phyloP scores from a whole-genome alignment of 2,888 invertebrate genomes.

The Hipparchia sbordonii region DNA sequence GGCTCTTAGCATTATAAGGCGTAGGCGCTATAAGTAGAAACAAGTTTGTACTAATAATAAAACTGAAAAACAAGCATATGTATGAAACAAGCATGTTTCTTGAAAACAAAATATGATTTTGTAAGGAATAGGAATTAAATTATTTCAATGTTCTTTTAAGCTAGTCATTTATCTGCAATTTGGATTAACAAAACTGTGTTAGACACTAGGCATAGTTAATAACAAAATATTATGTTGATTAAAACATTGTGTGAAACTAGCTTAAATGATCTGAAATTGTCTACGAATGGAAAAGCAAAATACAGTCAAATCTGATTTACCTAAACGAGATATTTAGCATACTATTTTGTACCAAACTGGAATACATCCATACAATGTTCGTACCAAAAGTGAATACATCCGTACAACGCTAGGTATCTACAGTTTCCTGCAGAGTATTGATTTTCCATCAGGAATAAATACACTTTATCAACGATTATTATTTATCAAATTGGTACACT shows the following conservation, averaged over 20 bases:
- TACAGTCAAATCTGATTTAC: not conserved
- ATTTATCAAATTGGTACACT: not conserved
- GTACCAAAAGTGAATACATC: not conserved
- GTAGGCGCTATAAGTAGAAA: not conserved
- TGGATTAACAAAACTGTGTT: not conserved
- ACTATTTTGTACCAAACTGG: not conserved
- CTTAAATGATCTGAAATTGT: not conserved
- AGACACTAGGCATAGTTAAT: too few relatives aligned
- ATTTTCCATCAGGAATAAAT: not conserved
- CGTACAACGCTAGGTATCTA: too few relatives aligned
- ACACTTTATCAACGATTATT: not conserved
- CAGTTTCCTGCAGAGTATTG: too few relatives aligned
- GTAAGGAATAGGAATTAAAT: not conserved
- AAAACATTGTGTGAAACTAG: not conserved
- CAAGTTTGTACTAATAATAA: not conserved
- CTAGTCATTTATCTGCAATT: conserved; percentile 2
- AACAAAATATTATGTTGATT: not conserved
- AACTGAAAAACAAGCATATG: not conserved
- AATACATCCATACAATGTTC: too few relatives aligned
- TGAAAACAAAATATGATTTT: not conserved
- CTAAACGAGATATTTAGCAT: too few relatives aligned
- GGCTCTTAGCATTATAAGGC: not conserved
- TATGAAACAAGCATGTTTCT: not conserved
- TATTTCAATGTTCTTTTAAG: not conserved
- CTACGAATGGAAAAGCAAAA: not conserved